Base-by-base conservation (phyloP, 2,888 invertebrate species). In the Terebella lapidaria region DNA sequence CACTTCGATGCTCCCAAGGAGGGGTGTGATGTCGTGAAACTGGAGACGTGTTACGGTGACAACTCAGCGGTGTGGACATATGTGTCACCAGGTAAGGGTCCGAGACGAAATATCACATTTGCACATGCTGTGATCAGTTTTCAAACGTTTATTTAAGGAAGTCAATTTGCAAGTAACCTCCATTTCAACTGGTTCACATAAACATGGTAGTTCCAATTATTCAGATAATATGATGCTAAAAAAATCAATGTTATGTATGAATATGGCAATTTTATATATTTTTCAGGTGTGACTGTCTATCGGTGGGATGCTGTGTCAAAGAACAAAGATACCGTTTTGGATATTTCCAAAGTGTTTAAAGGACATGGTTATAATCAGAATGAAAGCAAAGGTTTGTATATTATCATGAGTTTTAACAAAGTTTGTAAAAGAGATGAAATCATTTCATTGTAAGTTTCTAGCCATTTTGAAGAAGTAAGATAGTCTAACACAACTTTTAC, bases 281-380 rank as follows among this genome's bases (percentile, higher is more conserved):
- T 57, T 64, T 15, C 78, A 86, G 89, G 94, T 0, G 91, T 90
- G 73, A 86, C 89, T 67, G 89, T 95, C 18, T 92, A 91, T 80
- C 91, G 91, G 74, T 95, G 93, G 93, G 88, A 89, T 71, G 85
- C 87, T 1, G 81, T 5, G 15, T 35, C 29, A 15, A 35, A 35
- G 42, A 10, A 15, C 42, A 35, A 35, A n/a, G 42, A 35, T 15
- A 15, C 42, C 10, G 42, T 35, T n/a, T 35, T 35, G n/a, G 42
- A 35, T 35, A 10, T 35, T 10, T 15, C 10, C 10, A 35, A 10
- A 15, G 42, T 35, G n/a, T n/a, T 35, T 15, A 10, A 35, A 15
- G 42, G 42, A 35, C 10, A 35, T 35, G 42, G 42, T n/a, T n/a
- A n/a, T n/a, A 35, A 15, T n/a, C 42, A 15, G 10, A 10, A 35